phyloP scores from a whole-genome alignment of 2,797 vertebrate species.

The Loriculus beryllinus region DNA sequence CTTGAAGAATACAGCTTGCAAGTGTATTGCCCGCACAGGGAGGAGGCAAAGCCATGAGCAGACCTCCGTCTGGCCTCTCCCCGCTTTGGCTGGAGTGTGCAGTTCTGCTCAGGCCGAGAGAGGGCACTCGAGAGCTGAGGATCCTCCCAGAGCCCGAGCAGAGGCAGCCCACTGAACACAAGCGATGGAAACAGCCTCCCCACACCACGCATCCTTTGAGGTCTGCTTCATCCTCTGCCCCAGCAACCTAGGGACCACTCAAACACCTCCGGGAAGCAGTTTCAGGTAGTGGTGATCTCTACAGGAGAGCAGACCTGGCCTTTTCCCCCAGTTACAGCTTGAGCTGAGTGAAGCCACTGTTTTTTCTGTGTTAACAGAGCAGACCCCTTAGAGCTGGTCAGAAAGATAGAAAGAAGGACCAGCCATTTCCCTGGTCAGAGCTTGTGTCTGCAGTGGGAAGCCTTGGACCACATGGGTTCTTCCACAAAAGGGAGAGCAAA shows the following conservation, averaged over 20 bases:
- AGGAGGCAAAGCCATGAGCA: not conserved
- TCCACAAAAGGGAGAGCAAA: not conserved
- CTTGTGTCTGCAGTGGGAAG: not conserved
- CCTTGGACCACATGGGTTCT: not conserved
- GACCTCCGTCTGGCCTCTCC: not conserved
- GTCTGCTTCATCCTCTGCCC: not conserved
- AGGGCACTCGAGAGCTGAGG: not conserved
- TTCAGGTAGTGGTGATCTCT: not conserved
- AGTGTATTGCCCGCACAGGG: not conserved
- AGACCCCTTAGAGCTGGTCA: not conserved
- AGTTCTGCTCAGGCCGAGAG: not conserved
- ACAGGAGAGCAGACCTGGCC: not conserved
- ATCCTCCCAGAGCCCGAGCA: not conserved
- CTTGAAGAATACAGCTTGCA: not conserved
- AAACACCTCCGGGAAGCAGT: not conserved
- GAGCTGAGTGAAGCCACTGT: not conserved
- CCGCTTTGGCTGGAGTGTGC: not conserved
- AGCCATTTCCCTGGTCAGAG: not conserved
- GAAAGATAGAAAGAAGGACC: not conserved
- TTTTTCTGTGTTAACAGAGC: not conserved
- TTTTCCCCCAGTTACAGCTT: not conserved
- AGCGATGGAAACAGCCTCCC: not conserved
- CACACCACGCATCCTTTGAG: not conserved
- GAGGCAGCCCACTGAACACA: fast-evolving
- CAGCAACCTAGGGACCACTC: not conserved